Evolutionary conservation across 30 jellyfish, hydroid and myxozoan species (phyloP).

Genomic region (Hydra vulgaris): DNA sequence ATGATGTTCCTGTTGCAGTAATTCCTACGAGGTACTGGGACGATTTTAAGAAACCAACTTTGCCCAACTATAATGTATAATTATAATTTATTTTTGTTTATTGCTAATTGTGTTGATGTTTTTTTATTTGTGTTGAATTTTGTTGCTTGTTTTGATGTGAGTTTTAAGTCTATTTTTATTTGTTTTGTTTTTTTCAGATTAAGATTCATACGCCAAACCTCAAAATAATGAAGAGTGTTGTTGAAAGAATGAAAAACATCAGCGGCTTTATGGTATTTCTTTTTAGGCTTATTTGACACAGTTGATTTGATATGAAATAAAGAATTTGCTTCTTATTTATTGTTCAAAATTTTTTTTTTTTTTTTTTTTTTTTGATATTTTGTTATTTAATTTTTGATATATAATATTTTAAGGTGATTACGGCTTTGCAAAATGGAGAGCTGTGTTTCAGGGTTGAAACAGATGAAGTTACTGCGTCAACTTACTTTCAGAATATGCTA

Average conservation of each 20-base stretch:
- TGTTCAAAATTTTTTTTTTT: no score
- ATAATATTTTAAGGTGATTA: constrained; percentile 57
- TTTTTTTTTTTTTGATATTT: no score
- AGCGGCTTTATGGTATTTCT: constrained; percentile 61
- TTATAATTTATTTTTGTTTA: neutral
- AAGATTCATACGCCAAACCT: constrained; percentile 42
- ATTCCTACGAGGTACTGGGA: constrained; percentile 94
- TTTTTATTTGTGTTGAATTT: neutral
- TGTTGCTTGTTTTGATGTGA: neutral
- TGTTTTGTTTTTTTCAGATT: neutral
- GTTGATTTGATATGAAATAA: no score
- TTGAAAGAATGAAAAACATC: constrained; percentile 78
- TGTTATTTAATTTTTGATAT: no score
- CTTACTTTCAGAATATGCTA: constrained; percentile 55
- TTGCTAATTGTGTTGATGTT: neutral
- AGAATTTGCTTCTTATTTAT: no score
- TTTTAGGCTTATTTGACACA: neutral
- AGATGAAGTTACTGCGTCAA: constrained; percentile 72
- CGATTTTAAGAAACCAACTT: constrained; percentile 56
- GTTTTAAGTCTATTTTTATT: no score
- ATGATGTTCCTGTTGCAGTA: constrained; percentile 85
- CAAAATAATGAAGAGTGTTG: constrained; percentile 53
- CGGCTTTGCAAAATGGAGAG: constrained; percentile 58
- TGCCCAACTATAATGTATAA: constrained; percentile 66
- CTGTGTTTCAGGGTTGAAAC: constrained; percentile 61